Conservation (phyloP, 2,113 vertebrate species). For the Barbus barbus region DNA sequence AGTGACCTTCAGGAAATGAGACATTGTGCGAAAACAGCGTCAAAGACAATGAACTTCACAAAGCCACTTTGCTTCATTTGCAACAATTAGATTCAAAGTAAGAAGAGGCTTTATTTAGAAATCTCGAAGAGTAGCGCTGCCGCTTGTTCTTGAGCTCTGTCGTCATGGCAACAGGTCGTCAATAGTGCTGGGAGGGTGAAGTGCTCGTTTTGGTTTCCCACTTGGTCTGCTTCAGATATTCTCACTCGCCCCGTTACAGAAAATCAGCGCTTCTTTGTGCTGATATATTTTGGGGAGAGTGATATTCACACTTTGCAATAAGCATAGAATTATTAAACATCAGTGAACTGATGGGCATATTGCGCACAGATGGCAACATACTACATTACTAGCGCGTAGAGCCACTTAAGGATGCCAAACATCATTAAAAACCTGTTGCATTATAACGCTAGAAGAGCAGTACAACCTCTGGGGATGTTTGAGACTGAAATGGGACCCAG, state of each 20-base stretch:
- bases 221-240: conserved; percentile 67
- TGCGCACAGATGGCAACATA: conserved; percentile 11
- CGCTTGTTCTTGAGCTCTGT: conserved; percentile 71
- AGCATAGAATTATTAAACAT: conserved; percentile 25
- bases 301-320: conserved; percentile 35
- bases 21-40: conserved; percentile 7
- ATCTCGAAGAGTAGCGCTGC: conserved; percentile 73
- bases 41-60: conserved; percentile 27
- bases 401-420: neutral
- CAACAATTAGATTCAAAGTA: conserved; percentile 60
- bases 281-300: conserved; percentile 46
- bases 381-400: neutral
- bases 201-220: conserved; percentile 62
- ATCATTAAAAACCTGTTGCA: conserved; percentile 28
- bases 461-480: neutral
- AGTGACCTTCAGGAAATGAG: conserved; percentile 31
- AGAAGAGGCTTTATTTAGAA: conserved; percentile 81
- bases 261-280: conserved; percentile 65
- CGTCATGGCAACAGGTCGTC: conserved; percentile 80
- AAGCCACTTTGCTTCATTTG: conserved; percentile 47
- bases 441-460: neutral
- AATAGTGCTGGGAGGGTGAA: conserved; percentile 74
- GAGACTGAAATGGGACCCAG: neutral
- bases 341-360: conserved; percentile 19
- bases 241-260: conserved; percentile 59